These are phyloP conservation scores for Odobenus rosmarus DNA, from an alignment of 2,113 vertebrate species.

Conservation along the genomic window DNA sequence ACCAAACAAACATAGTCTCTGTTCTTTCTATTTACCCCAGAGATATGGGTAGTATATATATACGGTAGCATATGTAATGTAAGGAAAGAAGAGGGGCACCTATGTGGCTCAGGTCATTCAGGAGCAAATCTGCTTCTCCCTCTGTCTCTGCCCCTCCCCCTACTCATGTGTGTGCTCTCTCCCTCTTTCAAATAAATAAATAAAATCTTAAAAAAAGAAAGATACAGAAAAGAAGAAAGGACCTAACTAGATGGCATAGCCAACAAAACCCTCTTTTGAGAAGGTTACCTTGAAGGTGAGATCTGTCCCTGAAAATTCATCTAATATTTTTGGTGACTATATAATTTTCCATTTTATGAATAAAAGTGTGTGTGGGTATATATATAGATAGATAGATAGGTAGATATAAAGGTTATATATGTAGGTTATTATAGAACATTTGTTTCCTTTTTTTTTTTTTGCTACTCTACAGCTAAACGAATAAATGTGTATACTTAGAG, in stretches of 20 bases:
- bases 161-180: not conserved
- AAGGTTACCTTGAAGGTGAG: conserved; percentile 2
- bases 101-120: not conserved
- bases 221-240: not conserved
- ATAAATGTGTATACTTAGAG: conserved; percentile 50
- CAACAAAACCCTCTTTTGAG: conserved; percentile 28
- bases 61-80: not conserved
- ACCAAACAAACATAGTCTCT: not conserved
- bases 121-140: not conserved
- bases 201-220: not conserved
- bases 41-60: not conserved
- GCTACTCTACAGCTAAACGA: not conserved
- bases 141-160: not conserved
- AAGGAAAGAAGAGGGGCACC: not conserved
- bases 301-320: conserved; percentile 10
- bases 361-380: not conserved
- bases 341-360: not conserved
- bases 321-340: not conserved
- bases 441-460: not conserved
- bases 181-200: not conserved
- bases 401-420: not conserved
- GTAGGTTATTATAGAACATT: not conserved
- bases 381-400: not conserved
- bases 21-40: not conserved
- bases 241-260: not conserved